A percentile compares a stretch with the other conserved stretches of the same genome.
These are phyloP conservation scores for Betta splendens DNA, from an alignment of 2,797 vertebrate genomes.

Conservation along the genomic window DNA sequence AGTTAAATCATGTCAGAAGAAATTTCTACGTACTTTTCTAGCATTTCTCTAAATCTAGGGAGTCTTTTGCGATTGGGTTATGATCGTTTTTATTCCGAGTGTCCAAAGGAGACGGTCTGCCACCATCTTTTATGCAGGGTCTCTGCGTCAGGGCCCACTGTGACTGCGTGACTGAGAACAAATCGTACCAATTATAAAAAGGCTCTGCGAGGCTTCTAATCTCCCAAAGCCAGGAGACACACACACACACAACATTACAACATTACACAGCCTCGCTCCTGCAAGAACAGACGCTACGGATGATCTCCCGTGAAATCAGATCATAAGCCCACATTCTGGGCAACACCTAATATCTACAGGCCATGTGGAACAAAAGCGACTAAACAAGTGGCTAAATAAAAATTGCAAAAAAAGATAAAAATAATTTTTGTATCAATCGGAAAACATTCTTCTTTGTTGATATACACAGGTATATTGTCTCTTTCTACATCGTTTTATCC, in stretches of 20 bases:
- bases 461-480: too few relatives aligned
- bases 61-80: constrained; percentile 52
- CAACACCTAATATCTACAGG: background rate
- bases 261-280: background rate
- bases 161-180: constrained; percentile 86
- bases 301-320: constrained; percentile 30
- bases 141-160: constrained; percentile 86
- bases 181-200: constrained; percentile 86
- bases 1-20: too few relatives aligned
- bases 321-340: background rate
- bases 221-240: constrained; percentile 67
- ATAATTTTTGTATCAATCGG: background rate
- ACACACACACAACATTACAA: constrained; percentile 1
- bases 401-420: background rate
- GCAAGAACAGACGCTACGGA: constrained; percentile 26
- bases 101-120: constrained; percentile 82
- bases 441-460: fast-evolving
- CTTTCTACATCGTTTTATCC: background rate
- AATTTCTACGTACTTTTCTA: too few relatives aligned
- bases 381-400: too few relatives aligned
- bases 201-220: constrained; percentile 83
- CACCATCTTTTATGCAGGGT: constrained; percentile 82
- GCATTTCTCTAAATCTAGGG: constrained; percentile 31
- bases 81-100: constrained; percentile 63
- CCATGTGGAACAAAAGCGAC: background rate